These are phyloP conservation scores for Cochlearius cochlearius DNA, from an alignment of 2,113 vertebrate species.

Conservation along the genomic window DNA sequence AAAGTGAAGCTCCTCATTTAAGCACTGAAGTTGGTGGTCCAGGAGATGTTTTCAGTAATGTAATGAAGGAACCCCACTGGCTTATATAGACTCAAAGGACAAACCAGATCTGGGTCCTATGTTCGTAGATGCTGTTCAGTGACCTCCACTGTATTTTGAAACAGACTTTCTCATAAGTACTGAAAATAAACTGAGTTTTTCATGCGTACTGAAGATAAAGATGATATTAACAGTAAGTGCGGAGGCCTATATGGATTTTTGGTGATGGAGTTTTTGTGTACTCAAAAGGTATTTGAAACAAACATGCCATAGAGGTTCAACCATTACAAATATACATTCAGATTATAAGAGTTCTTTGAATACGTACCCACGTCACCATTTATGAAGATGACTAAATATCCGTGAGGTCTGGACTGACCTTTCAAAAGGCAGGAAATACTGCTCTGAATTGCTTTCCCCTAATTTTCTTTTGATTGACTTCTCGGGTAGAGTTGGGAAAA, in stretches of 20 bases:
- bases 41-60: background rate
- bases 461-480: background rate
- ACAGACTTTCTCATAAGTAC: background rate
- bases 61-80: background rate
- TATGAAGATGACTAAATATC: background rate
- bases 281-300: background rate
- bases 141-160: background rate
- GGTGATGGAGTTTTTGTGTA: background rate
- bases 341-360: background rate
- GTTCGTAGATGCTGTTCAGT: background rate
- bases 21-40: background rate
- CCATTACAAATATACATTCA: background rate
- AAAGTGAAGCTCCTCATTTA: background rate
- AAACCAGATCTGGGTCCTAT: background rate
- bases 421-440: background rate
- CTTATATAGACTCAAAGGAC: background rate
- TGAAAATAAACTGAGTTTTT: background rate
- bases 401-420: background rate
- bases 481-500: background rate
- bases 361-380: background rate
- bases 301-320: background rate
- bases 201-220: background rate
- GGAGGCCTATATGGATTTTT: background rate
- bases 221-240: background rate
- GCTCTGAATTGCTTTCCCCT: background rate